Conservation (phyloP, 2,797 vertebrate genomes). For the Erpetoichthys calabaricus region DNA sequence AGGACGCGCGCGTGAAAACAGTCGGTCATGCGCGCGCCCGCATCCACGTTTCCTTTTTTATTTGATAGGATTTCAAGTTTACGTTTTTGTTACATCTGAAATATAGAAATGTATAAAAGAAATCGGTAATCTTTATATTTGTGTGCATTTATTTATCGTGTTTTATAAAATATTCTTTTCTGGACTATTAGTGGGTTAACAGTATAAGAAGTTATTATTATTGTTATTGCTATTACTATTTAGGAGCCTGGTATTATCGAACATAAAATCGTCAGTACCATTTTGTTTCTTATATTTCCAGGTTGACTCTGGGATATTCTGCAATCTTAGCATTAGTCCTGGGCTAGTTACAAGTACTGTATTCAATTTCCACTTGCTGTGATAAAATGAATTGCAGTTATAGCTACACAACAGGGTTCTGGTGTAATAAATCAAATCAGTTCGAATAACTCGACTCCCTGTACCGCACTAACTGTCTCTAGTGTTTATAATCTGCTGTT, state of each 20-base stretch:
- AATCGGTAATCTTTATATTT: too few relatives aligned
- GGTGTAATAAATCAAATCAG: slow-evolving; percentile 6
- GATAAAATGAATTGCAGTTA: slow-evolving; percentile 1
- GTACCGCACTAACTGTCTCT: background rate
- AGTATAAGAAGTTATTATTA: too few relatives aligned
- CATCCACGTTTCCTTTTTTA: too few relatives aligned
- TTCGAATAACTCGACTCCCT: slow-evolving; percentile 1
- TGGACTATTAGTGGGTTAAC: slow-evolving; percentile 23
- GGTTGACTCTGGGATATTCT: background rate
- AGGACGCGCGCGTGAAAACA: too few relatives aligned
- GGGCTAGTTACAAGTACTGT: background rate
- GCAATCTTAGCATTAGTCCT: background rate
- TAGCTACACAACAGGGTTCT: slow-evolving; percentile 4
- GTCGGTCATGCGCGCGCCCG: too few relatives aligned
- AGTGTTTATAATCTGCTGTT: background rate
- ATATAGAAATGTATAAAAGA: too few relatives aligned
- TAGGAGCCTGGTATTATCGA: too few relatives aligned
- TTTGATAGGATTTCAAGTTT: too few relatives aligned
- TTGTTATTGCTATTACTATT: too few relatives aligned
- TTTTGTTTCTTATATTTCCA: background rate
- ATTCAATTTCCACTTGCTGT: slow-evolving; percentile 5
- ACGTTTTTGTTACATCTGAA: too few relatives aligned
- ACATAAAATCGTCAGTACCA: background rate
- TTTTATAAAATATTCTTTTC: slow-evolving; percentile 30
- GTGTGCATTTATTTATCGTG: too few relatives aligned